phyloP scores from a whole-genome alignment of 1,140 invertebrate genomes.

The Caenorhabditis inopinata region DNA sequence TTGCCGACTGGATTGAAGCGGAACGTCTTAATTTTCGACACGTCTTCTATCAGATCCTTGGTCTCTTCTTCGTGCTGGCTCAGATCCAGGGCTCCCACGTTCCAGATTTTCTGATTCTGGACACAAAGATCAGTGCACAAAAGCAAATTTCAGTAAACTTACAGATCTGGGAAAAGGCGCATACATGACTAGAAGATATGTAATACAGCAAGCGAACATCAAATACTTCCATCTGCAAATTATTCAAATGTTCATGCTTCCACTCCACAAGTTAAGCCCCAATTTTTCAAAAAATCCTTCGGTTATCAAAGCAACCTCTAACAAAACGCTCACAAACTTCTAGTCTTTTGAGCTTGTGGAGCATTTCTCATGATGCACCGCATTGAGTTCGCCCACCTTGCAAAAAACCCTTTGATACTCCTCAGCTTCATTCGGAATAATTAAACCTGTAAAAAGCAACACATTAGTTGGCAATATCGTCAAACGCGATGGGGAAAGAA shows the following conservation, averaged over 20 bases:
- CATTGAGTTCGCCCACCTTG: neutral
- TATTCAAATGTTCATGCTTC: too few relatives aligned
- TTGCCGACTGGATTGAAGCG: slow-evolving; percentile 56
- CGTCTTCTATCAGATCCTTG: too few relatives aligned
- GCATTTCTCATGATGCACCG: too few relatives aligned
- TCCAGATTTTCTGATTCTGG: neutral
- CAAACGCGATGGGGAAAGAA: too few relatives aligned
- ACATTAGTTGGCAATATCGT: too few relatives aligned
- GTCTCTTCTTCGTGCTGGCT: too few relatives aligned
- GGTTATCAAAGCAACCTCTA: too few relatives aligned
- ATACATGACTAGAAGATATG: neutral
- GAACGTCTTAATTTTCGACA: neutral
- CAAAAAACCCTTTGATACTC: neutral
- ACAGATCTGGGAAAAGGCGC: neutral
- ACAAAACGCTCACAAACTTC: too few relatives aligned
- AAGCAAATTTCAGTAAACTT: neutral
- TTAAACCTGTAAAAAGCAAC: slow-evolving; percentile 18
- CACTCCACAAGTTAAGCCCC: too few relatives aligned
- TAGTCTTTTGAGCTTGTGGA: too few relatives aligned
- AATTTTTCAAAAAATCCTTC: too few relatives aligned
- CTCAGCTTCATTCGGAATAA: neutral
- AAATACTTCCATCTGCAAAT: slow-evolving; percentile 12
- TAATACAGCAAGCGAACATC: slow-evolving; percentile 12
- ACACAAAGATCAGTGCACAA: neutral
- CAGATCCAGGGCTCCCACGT: neutral